Percentiles rank a stretch among this genome's conserved stretches.
Conservation (phyloP, 2,113 vertebrate species). For the Labeo rohita region DNA sequence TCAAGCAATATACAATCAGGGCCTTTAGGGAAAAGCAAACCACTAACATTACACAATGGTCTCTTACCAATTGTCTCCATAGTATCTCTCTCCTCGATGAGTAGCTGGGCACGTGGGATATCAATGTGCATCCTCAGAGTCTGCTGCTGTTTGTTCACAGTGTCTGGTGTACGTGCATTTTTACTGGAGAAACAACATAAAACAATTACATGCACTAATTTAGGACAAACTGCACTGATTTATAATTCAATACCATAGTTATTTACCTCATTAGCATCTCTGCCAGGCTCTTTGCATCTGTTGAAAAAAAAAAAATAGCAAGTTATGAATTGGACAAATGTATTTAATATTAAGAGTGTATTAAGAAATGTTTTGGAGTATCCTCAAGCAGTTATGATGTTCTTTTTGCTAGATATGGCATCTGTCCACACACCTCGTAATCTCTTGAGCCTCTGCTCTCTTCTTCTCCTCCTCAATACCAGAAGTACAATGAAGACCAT, state of each 20-base stretch:
- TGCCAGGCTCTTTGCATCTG: conserved; percentile 98
- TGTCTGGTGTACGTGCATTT: conserved; percentile 95
- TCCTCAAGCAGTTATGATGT: background rate
- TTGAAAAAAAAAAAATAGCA: conserved; percentile 68
- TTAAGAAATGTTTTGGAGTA: too few relatives aligned
- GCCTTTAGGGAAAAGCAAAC: background rate
- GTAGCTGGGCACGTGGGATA: conserved; percentile 96
- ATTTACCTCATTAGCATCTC: conserved; percentile 99
- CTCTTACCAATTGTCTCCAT: conserved; percentile 97
- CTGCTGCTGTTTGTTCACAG: conserved; percentile 96
- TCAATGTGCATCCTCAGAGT: conserved; percentile 97
- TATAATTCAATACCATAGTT: background rate
- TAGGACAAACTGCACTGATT: background rate
- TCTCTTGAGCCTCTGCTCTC: conserved; percentile 95
- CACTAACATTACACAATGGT: background rate
- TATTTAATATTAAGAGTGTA: background rate
- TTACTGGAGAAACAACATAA: conserved; percentile 79
- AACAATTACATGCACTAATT: background rate
- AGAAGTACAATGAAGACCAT: conserved; percentile 92
- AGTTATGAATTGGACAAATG: background rate
- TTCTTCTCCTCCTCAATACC: conserved; percentile 87
- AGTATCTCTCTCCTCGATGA: conserved; percentile 97
- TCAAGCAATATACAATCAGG: background rate
- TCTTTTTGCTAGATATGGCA: background rate
- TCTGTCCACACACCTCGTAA: conserved; percentile 83